Evolutionary conservation across 1,140 invertebrate genomes (phyloP).

Genomic region (Mylabris phalerata): DNA sequence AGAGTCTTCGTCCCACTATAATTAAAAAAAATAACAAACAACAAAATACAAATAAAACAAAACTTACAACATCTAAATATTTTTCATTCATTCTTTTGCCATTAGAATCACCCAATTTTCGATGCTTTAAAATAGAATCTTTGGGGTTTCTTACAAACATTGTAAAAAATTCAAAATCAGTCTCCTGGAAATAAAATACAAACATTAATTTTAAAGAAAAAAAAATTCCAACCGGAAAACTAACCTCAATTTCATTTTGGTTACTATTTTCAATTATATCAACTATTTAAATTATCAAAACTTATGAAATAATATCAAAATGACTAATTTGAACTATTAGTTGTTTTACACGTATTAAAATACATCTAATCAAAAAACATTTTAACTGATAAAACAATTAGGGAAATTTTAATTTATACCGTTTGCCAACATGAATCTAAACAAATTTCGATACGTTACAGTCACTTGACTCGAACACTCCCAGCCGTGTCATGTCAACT

Average conservation of each 20-base stretch:
- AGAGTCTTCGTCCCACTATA: constrained; percentile 13
- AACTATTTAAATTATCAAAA: background rate
- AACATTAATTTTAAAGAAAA: background rate
- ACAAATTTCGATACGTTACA: too few relatives aligned
- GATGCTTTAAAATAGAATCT: background rate
- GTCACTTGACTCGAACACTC: too few relatives aligned
- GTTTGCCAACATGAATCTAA: too few relatives aligned
- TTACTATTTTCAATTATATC: constrained; percentile 2
- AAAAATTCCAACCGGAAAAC: background rate
- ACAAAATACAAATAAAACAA: background rate
- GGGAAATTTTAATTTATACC: too few relatives aligned
- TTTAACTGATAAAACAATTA: background rate
- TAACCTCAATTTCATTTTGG: constrained; percentile 7
- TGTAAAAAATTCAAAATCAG: background rate
- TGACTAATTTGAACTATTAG: too few relatives aligned
- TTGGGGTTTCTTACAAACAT: background rate
- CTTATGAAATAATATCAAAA: background rate
- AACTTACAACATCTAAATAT: constrained; percentile 6
- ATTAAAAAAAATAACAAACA: background rate
- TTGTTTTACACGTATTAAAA: constrained; percentile 13
- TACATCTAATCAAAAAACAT: constrained; percentile 11
- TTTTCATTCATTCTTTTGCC: constrained; percentile 5
- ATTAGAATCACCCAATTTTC: constrained; percentile 1
- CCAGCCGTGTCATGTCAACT: too few relatives aligned
- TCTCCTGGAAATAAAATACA: constrained; percentile 2